These are phyloP conservation scores for Cataglyphis cursor DNA, from an alignment of 2,888 invertebrate genomes.

Conservation along the genomic window DNA sequence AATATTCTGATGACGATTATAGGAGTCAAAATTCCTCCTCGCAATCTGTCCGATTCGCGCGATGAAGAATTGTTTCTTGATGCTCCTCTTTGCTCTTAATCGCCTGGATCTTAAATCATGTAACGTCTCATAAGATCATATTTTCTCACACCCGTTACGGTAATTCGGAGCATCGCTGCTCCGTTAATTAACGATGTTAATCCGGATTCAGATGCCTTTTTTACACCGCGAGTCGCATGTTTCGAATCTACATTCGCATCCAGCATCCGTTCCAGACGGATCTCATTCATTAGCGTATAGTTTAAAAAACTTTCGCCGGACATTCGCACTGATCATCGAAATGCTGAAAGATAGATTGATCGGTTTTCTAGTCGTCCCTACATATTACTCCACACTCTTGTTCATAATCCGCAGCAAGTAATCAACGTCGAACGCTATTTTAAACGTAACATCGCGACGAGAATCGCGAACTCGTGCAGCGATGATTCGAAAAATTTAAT, in stretches of 20 bases:
- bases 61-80: neutral
- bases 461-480: constrained; percentile 46
- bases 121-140: constrained; percentile 4
- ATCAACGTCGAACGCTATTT: constrained; percentile 15
- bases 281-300: neutral
- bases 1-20: constrained; percentile 42
- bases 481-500: neutral
- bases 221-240: neutral
- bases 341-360: constrained; percentile 31
- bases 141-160: neutral
- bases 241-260: constrained; percentile 1
- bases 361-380: constrained; percentile 26
- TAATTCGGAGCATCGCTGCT: neutral
- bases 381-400: neutral
- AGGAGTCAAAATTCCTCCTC: neutral
- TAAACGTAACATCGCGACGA: constrained; percentile 24
- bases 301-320: constrained; percentile 16
- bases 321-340: constrained; percentile 33
- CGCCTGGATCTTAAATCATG: neutral
- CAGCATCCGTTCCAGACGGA: neutral
- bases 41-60: neutral
- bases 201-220: constrained; percentile 4
- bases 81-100: neutral
- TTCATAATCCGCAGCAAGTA: constrained; percentile 26
- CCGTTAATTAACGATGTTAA: neutral